Percentiles rank a stretch among this genome's conserved stretches.
Conservation (phyloP, 1,140 invertebrate genomes). For the Polyergus mexicanus region DNA sequence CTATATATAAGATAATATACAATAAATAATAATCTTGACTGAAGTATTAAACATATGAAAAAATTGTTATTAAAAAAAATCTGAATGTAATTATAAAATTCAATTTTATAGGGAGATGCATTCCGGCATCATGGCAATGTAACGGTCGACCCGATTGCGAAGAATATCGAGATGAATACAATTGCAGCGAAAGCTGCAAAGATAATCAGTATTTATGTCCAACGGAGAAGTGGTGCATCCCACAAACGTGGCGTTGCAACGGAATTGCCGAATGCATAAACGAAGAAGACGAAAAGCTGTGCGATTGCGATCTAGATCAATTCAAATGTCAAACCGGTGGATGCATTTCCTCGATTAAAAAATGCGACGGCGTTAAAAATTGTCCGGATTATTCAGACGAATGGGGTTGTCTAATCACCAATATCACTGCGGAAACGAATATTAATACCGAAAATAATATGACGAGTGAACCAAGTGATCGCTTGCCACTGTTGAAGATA, state of each 20-base stretch:
- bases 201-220: constrained; percentile 88
- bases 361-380: constrained; percentile 89
- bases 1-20: too few relatives aligned
- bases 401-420: constrained; percentile 87
- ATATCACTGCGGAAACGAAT: constrained; percentile 67
- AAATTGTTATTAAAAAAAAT: neutral
- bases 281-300: constrained; percentile 90
- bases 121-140: constrained; percentile 89
- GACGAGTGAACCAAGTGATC: constrained; percentile 30
- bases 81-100: constrained; percentile 12
- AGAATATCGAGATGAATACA: constrained; percentile 89
- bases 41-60: neutral
- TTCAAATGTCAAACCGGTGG: constrained; percentile 88
- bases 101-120: constrained; percentile 84
- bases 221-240: constrained; percentile 87
- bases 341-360: constrained; percentile 86
- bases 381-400: constrained; percentile 90
- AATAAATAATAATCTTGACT: neutral
- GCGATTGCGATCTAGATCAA: constrained; percentile 87
- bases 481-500: constrained; percentile 77
- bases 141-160: constrained; percentile 90
- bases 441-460: constrained; percentile 40
- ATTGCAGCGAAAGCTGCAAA: constrained; percentile 87
- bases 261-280: constrained; percentile 88
- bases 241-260: constrained; percentile 89